Evolutionary conservation across 92 coral and sea anemone genomes (phyloP).

Genomic region (Actinostola sp.): DNA sequence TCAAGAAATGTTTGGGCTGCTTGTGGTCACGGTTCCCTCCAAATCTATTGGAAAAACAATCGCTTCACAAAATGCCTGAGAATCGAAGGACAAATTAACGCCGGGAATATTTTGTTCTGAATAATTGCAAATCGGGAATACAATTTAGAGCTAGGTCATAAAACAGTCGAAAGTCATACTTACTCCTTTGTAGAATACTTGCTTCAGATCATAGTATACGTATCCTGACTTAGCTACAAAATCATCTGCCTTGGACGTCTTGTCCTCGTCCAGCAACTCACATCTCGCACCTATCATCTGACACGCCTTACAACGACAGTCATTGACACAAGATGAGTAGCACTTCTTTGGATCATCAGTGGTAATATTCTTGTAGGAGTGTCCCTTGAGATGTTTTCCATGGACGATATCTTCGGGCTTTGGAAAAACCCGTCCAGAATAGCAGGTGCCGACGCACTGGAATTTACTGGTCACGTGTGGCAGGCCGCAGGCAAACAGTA

Average conservation of each 20-base stretch:
- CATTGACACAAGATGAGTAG: slow-evolving; percentile 27
- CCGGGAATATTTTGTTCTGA: too few relatives aligned
- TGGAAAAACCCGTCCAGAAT: background rate
- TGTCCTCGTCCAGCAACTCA: slow-evolving; percentile 46
- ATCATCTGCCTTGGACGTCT: slow-evolving; percentile 15
- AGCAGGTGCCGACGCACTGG: slow-evolving; percentile 4
- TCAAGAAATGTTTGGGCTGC: too few relatives aligned
- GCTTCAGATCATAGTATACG: slow-evolving; percentile 3
- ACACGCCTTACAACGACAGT: slow-evolving; percentile 48
- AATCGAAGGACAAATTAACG: too few relatives aligned
- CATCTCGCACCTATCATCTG: slow-evolving; percentile 41
- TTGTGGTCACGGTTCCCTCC: too few relatives aligned
- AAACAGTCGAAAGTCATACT: background rate
- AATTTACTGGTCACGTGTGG: background rate
- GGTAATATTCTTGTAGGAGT: slow-evolving; percentile 36
- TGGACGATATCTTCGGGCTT: background rate
- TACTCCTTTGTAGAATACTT: slow-evolving; percentile 7
- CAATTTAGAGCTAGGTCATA: too few relatives aligned
- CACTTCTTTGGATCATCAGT: slow-evolving; percentile 25
- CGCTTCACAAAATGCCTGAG: too few relatives aligned
- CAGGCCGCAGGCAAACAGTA: too few relatives aligned
- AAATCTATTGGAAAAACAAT: too few relatives aligned
- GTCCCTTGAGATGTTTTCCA: slow-evolving; percentile 7
- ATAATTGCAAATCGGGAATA: too few relatives aligned
- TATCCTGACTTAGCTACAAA: slow-evolving; percentile 13